phyloP scores from a whole-genome alignment of 2,113 vertebrate species.

The Marcusenius ussheri region DNA sequence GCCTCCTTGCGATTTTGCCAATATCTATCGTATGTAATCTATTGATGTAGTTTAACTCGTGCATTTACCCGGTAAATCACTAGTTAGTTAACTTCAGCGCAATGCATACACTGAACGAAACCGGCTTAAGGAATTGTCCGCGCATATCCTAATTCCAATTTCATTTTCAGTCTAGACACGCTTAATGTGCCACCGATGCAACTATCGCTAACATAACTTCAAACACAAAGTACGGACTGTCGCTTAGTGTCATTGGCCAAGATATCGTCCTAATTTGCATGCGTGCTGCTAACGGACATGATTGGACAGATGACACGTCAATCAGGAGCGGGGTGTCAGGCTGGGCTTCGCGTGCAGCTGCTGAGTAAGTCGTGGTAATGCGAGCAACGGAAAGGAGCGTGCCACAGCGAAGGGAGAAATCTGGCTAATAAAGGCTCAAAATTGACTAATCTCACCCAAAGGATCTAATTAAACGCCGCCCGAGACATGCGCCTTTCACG shows the following conservation, averaged over 20 bases:
- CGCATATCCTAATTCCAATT: not conserved
- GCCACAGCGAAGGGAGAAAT: slow-evolving; percentile 5
- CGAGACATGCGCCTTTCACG: slow-evolving; percentile 72
- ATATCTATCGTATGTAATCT: not conserved
- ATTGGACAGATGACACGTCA: slow-evolving; percentile 34
- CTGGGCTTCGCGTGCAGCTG: slow-evolving; percentile 27
- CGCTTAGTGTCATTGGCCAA: slow-evolving; percentile 15
- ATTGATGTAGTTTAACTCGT: not conserved
- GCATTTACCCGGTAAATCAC: not conserved
- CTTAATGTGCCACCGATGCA: slow-evolving; percentile 14
- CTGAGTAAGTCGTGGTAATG: slow-evolving; percentile 34
- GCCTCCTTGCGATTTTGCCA: not conserved
- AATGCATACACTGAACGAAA: not conserved
- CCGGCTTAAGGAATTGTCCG: not conserved
- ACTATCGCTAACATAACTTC: slow-evolving; percentile 27
- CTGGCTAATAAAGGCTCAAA: slow-evolving; percentile 18
- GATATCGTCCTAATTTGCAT: slow-evolving; percentile 22
- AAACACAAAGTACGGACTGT: slow-evolving; percentile 28
- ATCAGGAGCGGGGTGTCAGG: slow-evolving; percentile 25
- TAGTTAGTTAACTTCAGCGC: not conserved
- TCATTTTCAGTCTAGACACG: slow-evolving; percentile 18
- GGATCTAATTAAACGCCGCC: slow-evolving; percentile 12
- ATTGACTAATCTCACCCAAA: not conserved
- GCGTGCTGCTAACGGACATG: not conserved
- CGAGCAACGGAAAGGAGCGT: slow-evolving; percentile 26